Base-by-base conservation (phyloP, 2,797 vertebrate genomes). In the Trachops cirrhosus region DNA sequence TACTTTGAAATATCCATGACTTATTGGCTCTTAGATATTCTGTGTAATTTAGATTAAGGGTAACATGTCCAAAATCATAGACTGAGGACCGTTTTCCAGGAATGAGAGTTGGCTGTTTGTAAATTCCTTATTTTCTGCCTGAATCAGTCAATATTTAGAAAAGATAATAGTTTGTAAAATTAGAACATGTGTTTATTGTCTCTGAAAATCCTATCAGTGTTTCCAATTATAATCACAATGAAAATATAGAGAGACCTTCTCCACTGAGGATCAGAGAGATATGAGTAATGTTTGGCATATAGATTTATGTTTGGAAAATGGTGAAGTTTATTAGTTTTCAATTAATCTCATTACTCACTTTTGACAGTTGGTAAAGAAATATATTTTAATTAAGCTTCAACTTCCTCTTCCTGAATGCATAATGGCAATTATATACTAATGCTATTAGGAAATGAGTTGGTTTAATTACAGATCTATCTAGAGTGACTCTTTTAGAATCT, bases 291-390 rank as follows among this genome's bases (percentile, higher is more conserved):
- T 79, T 93, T 90, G 78, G 46, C 50, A 39, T 83, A 15, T 70
- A 44, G 46, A 46, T 96, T 95, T 97, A 67, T 93, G 2, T 97
- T 90, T 83, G 87, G 85, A 95, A 95, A 96, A 84, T 37, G 22
- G 26, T 54, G 34, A 93, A 11, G 70, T 85, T 96, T 97, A 94
- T 96, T 97, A 94, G 82, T 91, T 95, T 96, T 91, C 62, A 75
- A 8, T 93, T 21, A 8, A 94, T 73, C 64, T 95, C 91, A 93
- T 97, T 94, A 93, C 19, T 97, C 78, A 95, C 52, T 29, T 94
- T 71, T 94, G 92, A 89, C 88, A 96, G 83, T 41, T 92, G 18
- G 41, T 95, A 92, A 93, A 71, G 83, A 93, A 86, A 57, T 89
- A 24, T 34, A 82, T 75, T 95, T 97, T 96, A 95, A 96, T 96